Evolutionary conservation across 2,797 vertebrate genomes (phyloP).

Genomic region (Sciurus carolinensis): DNA sequence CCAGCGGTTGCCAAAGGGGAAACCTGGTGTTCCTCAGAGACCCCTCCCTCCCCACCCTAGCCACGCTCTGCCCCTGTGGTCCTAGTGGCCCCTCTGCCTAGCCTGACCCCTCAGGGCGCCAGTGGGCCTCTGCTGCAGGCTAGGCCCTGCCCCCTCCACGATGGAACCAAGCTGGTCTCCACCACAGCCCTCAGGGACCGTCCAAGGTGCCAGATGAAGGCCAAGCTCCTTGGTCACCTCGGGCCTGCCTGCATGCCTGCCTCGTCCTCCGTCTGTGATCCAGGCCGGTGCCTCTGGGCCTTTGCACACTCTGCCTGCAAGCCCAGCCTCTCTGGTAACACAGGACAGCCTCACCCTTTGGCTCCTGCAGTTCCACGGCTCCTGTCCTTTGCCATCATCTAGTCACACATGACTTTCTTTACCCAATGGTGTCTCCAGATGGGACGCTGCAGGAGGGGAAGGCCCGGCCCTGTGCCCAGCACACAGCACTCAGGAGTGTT

Average conservation of each 20-base stretch:
- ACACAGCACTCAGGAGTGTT: neutral
- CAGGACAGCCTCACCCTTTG: neutral
- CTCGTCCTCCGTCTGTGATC: fast-evolving
- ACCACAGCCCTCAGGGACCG: no score
- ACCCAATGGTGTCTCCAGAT: neutral
- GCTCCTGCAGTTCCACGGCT: neutral
- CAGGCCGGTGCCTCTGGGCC: neutral
- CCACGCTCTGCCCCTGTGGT: fast-evolving
- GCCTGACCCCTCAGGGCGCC: no score
- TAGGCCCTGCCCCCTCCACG: fast-evolving
- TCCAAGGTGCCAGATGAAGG: neutral
- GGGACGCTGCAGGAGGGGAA: neutral
- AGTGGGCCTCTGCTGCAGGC: neutral
- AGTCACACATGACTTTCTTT: neutral
- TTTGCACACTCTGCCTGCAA: neutral
- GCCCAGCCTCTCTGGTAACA: no score
- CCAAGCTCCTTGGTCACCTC: neutral
- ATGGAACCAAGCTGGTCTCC: no score
- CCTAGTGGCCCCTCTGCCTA: neutral
- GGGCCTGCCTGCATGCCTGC: neutral
- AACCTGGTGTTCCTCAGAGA: fast-evolving
- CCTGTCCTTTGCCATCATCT: neutral
- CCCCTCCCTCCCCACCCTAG: neutral
- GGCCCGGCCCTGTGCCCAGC: neutral
- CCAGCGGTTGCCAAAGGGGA: neutral